Conservation (phyloP, 2,888 invertebrate species). For the Melikaiella ostensackeni region DNA sequence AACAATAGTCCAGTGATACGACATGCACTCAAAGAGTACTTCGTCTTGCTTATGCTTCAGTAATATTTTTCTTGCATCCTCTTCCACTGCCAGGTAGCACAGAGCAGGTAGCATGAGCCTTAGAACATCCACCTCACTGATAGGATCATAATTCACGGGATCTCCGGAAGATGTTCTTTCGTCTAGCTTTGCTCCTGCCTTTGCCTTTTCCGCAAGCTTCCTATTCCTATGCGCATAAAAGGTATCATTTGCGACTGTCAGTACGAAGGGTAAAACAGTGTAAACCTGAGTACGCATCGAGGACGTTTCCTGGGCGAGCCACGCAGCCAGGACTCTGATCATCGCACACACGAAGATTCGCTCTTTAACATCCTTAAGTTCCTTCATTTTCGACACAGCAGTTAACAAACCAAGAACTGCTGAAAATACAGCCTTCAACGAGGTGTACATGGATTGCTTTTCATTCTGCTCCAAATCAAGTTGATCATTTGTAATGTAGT, state of each 20-base stretch:
- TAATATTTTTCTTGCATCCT: slow-evolving; percentile 89
- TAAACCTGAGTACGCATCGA: slow-evolving; percentile 92
- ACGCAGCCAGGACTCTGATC: slow-evolving; percentile 90
- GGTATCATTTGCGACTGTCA: slow-evolving; percentile 88
- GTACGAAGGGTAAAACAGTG: slow-evolving; percentile 88
- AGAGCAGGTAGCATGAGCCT: slow-evolving; percentile 92
- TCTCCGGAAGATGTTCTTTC: slow-evolving; percentile 67
- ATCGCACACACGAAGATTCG: slow-evolving; percentile 90
- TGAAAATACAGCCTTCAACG: slow-evolving; percentile 92
- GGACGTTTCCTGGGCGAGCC: slow-evolving; percentile 94
- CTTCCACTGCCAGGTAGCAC: slow-evolving; percentile 95
- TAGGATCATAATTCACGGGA: slow-evolving; percentile 75
- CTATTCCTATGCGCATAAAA: slow-evolving; percentile 86
- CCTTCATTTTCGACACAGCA: slow-evolving; percentile 86
- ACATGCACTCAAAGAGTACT: slow-evolving; percentile 87
- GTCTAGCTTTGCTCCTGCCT: slow-evolving; percentile 78
- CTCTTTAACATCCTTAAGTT: slow-evolving; percentile 83
- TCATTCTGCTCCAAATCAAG: slow-evolving; percentile 93
- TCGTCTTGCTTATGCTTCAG: slow-evolving; percentile 89
- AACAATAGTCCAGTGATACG: slow-evolving; percentile 92
- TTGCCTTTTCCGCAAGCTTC: slow-evolving; percentile 84
- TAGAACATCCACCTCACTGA: slow-evolving; percentile 85
- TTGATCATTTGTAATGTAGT: slow-evolving; percentile 88
- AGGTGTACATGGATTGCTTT: slow-evolving; percentile 93
- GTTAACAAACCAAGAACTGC: slow-evolving; percentile 87